Base-by-base conservation (phyloP, 2,797 vertebrate genomes). In the Mus spretus region DNA sequence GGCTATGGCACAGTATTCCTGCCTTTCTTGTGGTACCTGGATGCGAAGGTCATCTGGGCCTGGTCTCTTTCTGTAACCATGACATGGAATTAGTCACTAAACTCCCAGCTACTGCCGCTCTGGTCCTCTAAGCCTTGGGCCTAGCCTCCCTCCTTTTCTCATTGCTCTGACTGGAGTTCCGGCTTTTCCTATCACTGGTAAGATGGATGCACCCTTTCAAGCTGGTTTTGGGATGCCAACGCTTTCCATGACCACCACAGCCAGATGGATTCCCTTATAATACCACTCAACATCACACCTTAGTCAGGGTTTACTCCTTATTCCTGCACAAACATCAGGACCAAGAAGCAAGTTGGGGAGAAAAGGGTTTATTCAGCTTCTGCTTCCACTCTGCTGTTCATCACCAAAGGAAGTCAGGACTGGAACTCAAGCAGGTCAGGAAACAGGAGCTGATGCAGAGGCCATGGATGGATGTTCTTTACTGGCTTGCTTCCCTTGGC, bases 161-260 rank as follows among this genome's bases (percentile, higher is more conserved):
- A 34, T 19, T 53, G 20, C 17, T 10, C 82, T 37, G 22, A 44
- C 34, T n/a, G 34, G 34, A 72, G 44, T 74, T 83, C 59, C 80
- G 12, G 37, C 61, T 87, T 61, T 86, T 84, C 34, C 14, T 4
- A 34, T 37, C 5, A 0, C 53, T 87, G 9, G 1, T 55, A 59
- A 63, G 79, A 24, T 74, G 85, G 26, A 89, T 78, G 12, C 20
- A 44, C n/a, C n/a, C 83, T 95, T 96, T 22, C 59, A 31, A 89
- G 44, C 37, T 77, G 40, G 17, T 78, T 24, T 90, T 50, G 10
- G n/a, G 37, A 9, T 74, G 2, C 11, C 70, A 19, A 20, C 75
- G 44, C 17, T 82, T 44, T 20, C 61, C 57, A 9, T 47, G 40
- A 22, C 50, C 17, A 82, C 50, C 78, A 77, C 91, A 15, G 13